phyloP scores from a whole-genome alignment of 2,797 vertebrate species.

The Cheirogaleus major region DNA sequence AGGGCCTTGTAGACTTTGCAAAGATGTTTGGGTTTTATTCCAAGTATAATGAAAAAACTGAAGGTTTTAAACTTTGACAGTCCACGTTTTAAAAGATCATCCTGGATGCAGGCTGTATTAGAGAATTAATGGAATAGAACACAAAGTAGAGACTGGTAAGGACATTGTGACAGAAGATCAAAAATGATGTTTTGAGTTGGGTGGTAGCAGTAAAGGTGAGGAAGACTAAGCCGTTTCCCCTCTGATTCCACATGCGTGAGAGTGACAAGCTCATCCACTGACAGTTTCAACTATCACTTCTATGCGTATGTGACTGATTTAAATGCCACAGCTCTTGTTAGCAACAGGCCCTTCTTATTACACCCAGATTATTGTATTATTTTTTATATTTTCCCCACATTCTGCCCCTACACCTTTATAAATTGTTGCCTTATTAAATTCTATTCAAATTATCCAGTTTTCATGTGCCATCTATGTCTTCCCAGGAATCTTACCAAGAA shows the following conservation, averaged over 20 bases:
- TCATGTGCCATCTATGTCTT: neutral
- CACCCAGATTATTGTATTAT: neutral
- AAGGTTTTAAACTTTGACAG: neutral
- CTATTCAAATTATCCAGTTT: neutral
- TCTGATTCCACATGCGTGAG: neutral
- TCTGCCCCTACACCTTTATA: neutral
- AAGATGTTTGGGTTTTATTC: constrained; percentile 9
- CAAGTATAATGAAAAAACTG: constrained; percentile 17
- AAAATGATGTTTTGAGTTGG: neutral
- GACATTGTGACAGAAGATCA: neutral
- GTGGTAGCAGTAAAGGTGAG: neutral
- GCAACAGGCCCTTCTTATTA: neutral
- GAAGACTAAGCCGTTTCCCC: neutral
- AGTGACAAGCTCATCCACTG: neutral
- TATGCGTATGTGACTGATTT: neutral
- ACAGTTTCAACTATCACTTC: neutral
- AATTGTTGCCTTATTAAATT: constrained; percentile 28
- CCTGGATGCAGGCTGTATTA: neutral
- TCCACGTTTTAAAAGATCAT: neutral
- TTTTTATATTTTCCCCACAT: neutral
- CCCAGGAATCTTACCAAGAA: neutral
- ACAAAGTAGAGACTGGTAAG: neutral
- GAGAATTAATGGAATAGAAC: neutral
- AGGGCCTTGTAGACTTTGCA: neutral
- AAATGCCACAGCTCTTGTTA: neutral